Evolutionary conservation across 2,888 invertebrate genomes (phyloP), one percentile per base, ranked within the genome.

Genomic region (Sarcophaga rosellei): DNA sequence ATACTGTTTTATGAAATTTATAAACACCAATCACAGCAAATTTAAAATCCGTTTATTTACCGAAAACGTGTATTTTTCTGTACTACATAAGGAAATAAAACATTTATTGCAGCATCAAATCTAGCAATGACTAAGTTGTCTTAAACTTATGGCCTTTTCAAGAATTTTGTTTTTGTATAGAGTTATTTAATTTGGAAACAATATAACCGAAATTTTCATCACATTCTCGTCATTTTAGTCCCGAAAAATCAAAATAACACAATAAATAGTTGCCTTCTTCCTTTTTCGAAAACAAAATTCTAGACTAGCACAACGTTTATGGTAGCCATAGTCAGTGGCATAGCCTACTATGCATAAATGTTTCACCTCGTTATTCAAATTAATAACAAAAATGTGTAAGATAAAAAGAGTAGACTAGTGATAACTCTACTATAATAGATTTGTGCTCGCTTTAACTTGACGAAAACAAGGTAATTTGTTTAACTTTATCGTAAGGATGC

Each of bases 291-390:
- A 81, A 81, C 81, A 81, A 82, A 72, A 66, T 66, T 59, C 59
- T 76, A 77, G 76, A 72, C 81, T 82, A 76, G 59, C 72, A 25
- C 63, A 82, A 82, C 82, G 76, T 77, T 82, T 53, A 76, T 72
- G 76, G 82, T 77, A 77, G 70, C 82, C 82, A 77, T 76, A 82
- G 70, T 65, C 21, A 76, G 72, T 82, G 76, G 76, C 81, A 76
- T 82, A 82, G 69, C 75, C 75, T 76, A 63, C 63, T 61, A 75
- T 45, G 15, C 44, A 57, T 25, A 76, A 81, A 20, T 65, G 70
- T 59, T 70, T 75, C 63, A 70, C 66, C 75, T 75, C 66, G 44
- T 73, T 81, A 53, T 68, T 68, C 21, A n/a, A 23, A 75, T 68
- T 62, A 62, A 23, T 35, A 47, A n/a, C 5, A 12, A 11, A 66